phyloP scores from a whole-genome alignment of 2,797 vertebrate species.

The Characodon lateralis region DNA sequence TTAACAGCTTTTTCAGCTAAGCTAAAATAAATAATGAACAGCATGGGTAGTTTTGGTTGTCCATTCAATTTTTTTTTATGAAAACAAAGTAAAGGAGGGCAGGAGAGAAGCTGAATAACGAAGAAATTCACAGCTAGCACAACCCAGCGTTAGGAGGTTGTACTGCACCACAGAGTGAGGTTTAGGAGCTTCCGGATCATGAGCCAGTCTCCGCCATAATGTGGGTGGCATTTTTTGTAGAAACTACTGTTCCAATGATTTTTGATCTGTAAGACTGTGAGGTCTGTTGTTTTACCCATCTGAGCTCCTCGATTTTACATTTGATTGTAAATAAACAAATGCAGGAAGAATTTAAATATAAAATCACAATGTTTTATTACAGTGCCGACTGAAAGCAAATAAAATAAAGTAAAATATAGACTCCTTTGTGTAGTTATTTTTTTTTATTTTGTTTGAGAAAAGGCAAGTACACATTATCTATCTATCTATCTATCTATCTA shows the following conservation, averaged over 20 bases:
- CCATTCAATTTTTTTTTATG: slow-evolving; percentile 39
- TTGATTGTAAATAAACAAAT: not conserved
- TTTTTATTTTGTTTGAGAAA: too few species aligned
- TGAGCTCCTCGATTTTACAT: not conserved
- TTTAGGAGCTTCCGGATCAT: not conserved
- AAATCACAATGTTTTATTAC: too few species aligned
- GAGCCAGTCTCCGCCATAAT: not conserved
- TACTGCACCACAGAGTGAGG: slow-evolving; percentile 25
- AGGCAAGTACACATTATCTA: too few species aligned
- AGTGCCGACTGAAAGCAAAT: too few species aligned
- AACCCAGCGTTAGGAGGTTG: not conserved
- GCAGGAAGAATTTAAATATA: not conserved
- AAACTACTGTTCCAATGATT: not conserved
- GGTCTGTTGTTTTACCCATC: not conserved
- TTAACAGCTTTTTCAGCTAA: not conserved
- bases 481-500: too few species aligned
- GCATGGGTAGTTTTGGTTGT: slow-evolving; percentile 26
- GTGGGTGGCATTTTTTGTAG: not conserved
- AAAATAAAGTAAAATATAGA: too few species aligned
- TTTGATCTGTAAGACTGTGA: not conserved
- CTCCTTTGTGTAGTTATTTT: too few species aligned
- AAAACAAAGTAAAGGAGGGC: slow-evolving; percentile 53
- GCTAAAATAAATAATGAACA: not conserved
- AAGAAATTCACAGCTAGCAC: not conserved
- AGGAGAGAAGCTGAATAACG: not conserved